Evolutionary conservation across 2,797 vertebrate species (phyloP).

Genomic region (Eutrigla gurnardus): DNA sequence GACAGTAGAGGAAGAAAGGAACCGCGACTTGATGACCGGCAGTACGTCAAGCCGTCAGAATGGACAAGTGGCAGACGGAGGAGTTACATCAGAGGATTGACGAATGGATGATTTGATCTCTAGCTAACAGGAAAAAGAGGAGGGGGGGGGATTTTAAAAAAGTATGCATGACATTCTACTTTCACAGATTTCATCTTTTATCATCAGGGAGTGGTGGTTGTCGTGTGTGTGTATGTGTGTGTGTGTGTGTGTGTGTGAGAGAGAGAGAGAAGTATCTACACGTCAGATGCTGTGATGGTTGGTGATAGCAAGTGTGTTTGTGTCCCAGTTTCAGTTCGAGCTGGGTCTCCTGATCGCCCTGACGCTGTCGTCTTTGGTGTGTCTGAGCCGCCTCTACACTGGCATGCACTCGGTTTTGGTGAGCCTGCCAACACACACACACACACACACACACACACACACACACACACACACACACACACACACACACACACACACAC

Average conservation of each 20-base stretch:
- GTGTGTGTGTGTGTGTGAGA: background rate
- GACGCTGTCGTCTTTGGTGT: constrained; percentile 89
- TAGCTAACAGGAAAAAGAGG: constrained; percentile 8
- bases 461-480: constrained; percentile 16
- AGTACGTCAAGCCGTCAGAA: constrained; percentile 37
- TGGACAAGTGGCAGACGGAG: constrained; percentile 31
- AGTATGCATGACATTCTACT: background rate
- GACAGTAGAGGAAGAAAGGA: constrained; percentile 59
- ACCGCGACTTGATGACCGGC: constrained; percentile 41
- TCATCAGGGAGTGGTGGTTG: background rate
- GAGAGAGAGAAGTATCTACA: background rate
- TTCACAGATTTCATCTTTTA: background rate
- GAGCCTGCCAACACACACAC: constrained; percentile 67
- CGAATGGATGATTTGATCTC: constrained; percentile 26
- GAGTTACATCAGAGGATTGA: constrained; percentile 31
- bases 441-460: constrained; percentile 13
- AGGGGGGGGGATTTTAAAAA: background rate
- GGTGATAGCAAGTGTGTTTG: constrained; percentile 36
- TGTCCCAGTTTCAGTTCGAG: constrained; percentile 89
- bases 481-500: constrained; percentile 11
- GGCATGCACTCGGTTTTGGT: constrained; percentile 99
- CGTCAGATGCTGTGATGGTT: background rate
- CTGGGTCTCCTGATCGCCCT: constrained; percentile 87
- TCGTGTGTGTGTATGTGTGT: background rate
- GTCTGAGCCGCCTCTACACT: constrained; percentile 95